Evolutionary conservation across 35 echinoderm and acorn worm species (phyloP), one percentile per base, ranked within the genome.

Genomic region (Amphiura filiformis): DNA sequence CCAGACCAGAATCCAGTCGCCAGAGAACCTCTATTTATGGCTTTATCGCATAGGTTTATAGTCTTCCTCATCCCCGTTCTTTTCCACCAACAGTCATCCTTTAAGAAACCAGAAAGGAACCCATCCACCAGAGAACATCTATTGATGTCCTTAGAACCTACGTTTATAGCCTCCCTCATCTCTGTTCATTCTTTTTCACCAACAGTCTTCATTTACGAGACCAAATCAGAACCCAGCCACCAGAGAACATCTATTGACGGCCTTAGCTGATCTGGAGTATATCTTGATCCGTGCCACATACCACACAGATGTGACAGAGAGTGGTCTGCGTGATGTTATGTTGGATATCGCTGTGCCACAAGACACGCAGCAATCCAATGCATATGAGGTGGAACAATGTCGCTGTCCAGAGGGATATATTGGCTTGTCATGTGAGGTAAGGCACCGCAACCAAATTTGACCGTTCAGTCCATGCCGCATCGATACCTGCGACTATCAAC

Each of bases 401-500:
- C 64, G 85, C 32, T 98, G 96, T 84, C 96, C 96, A 12, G 32
- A 38, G 0, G 96, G 96, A 9, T 98, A 98, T 86, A 84, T 28
- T 18, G 96, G 96, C 17, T 79, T 93, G 34, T 98, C 96, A 31
- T 98, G 96, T 86, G 84, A 97, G 95, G 95, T 97, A 75, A 93
- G 87, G 26, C 31, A 28, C 0, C 49, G 28, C n/a, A n/a, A n/a
- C n/a, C n/a, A n/a, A n/a, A n/a, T n/a, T n/a, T n/a, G n/a, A n/a
- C n/a, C n/a, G n/a, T n/a, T n/a, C n/a, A n/a, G n/a, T n/a, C n/a
- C n/a, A n/a, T n/a, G n/a, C n/a, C n/a, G n/a, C n/a, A n/a, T n/a
- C n/a, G n/a, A n/a, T n/a, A n/a, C n/a, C n/a, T n/a, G n/a, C n/a
- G n/a, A n/a, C n/a, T n/a, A n/a, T n/a, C n/a, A n/a, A n/a, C n/a